phyloP scores from a whole-genome alignment of 2,888 invertebrate species.

The Plusia festucae region DNA sequence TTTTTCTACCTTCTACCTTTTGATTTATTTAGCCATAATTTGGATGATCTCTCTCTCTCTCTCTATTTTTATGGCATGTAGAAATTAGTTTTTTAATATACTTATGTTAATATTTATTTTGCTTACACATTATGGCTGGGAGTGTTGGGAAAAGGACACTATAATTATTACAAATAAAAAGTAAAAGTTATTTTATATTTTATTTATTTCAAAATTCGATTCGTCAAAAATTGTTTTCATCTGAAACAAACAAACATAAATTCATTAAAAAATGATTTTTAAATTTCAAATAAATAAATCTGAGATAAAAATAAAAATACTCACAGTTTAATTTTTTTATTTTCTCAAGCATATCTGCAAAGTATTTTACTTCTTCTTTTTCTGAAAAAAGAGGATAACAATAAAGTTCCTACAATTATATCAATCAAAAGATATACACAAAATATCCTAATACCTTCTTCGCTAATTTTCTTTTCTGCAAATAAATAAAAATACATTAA shows the following conservation, averaged over 20 bases:
- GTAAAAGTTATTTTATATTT: not conserved
- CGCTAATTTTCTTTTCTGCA: conserved; percentile 63
- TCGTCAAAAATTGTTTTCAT: not conserved
- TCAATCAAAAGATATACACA: not conserved
- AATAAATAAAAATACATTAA: conserved; percentile 24
- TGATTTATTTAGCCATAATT: not conserved
- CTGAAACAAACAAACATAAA: not conserved
- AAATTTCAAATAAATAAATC: not conserved
- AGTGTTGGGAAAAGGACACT: too few species aligned
- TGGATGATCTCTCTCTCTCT: too few species aligned
- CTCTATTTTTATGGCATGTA: too few species aligned
- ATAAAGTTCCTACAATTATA: too few species aligned
- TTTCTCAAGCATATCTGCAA: conserved; percentile 36
- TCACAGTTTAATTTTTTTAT: conserved; percentile 33
- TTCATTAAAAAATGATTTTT: not conserved
- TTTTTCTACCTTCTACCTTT: not conserved
- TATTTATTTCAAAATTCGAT: not conserved
- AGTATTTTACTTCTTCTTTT: conserved; percentile 57
- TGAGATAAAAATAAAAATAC: too few species aligned
- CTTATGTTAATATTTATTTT: too few species aligned
- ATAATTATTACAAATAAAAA: too few species aligned
- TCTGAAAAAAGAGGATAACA: conserved; percentile 51
- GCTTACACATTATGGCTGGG: too few species aligned
- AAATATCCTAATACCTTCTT: conserved; percentile 63
- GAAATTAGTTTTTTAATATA: too few species aligned